These are phyloP conservation scores for Euzetes globulus DNA, from an alignment of 2,888 invertebrate genomes.

Conservation along the genomic window DNA sequence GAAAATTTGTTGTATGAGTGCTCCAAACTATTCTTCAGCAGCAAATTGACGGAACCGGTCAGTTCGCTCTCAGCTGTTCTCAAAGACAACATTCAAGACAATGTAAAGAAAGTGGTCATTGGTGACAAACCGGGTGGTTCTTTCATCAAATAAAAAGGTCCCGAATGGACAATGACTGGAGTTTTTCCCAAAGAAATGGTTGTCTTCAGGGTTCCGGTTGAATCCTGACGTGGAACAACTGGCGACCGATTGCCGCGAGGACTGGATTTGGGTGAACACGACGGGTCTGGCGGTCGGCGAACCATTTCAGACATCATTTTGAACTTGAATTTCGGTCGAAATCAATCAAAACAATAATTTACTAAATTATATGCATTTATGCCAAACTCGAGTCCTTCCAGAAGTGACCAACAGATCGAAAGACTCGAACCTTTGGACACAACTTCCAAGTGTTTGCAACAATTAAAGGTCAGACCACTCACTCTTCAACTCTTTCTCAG, in stretches of 20 bases:
- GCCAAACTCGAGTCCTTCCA: not conserved
- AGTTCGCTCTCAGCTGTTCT: slow-evolving; percentile 72
- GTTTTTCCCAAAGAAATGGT: slow-evolving; percentile 95
- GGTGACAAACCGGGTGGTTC: slow-evolving; percentile 70
- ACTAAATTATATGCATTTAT: not conserved
- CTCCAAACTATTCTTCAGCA: slow-evolving; percentile 91
- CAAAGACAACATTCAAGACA: not conserved
- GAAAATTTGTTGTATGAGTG: slow-evolving; percentile 91
- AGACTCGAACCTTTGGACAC: too few species aligned
- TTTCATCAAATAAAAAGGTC: slow-evolving; percentile 96
- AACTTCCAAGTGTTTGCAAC: too few species aligned
- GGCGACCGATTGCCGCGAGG: slow-evolving; percentile 48
- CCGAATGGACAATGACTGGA: slow-evolving; percentile 79
- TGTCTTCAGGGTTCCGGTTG: slow-evolving; percentile 92
- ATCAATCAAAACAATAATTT: not conserved
- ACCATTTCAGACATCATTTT: slow-evolving; percentile 40
- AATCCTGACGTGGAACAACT: slow-evolving; percentile 90
- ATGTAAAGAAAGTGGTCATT: not conserved
- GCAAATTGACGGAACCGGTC: slow-evolving; percentile 92
- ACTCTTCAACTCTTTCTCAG: too few species aligned
- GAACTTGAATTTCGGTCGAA: not conserved
- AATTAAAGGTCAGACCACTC: too few species aligned
- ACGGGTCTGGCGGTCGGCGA: slow-evolving; percentile 38
- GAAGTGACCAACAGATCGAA: too few species aligned
- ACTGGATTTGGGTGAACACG: slow-evolving; percentile 42